Base-by-base conservation (phyloP, 1,140 invertebrate species). In the Drosophila ohnishii region DNA sequence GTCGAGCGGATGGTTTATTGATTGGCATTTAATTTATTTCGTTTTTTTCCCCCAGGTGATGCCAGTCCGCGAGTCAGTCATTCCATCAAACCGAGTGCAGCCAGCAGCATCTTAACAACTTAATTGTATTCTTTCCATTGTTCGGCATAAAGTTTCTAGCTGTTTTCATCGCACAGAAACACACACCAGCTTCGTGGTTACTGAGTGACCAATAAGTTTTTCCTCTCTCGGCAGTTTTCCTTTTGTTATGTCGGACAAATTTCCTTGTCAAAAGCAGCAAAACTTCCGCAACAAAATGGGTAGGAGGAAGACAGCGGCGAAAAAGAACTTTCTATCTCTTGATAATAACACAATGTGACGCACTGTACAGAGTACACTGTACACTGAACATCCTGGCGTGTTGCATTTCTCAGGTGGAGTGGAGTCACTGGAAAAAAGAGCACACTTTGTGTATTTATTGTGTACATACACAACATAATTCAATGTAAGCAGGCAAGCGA, bases 381-480 rank as follows among this genome's bases (percentile, higher is more conserved):
- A 34, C 51, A 51, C 32, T 37, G 11, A 53, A 39, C 59, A 30
- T 32, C 22, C 25, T 67, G n/a, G 10, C n/a, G n/a, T 14, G 16
- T 10, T 45, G 65, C 50, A 50, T 37, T 56, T 39, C 62, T 56
- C 70, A 72, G 73, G 55, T 66, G 39, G 19, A 40, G 55, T 35
- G 6, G 37, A 39, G 13, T 13, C 32, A 37, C 28, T 56, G 37
- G 48, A 60, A 59, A 51, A 51, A 78, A 59, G 66, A 60, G 34
- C 34, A 60, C 40, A 80, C 78, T 34, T 25, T 65, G 58, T 63
- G 58, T 69, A 28, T 86, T 78, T 78, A 42, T 71, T 75, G 65
- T 75, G 59, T 66, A 59, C 28, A 84, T 64, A 57, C 45, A 85
- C 67, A 80, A 81, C 62, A 86, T 87, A 76, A 82, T 86, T 78